Evolutionary conservation across 2,797 vertebrate genomes (phyloP).

Genomic region (Pachyuromys duprasi): DNA sequence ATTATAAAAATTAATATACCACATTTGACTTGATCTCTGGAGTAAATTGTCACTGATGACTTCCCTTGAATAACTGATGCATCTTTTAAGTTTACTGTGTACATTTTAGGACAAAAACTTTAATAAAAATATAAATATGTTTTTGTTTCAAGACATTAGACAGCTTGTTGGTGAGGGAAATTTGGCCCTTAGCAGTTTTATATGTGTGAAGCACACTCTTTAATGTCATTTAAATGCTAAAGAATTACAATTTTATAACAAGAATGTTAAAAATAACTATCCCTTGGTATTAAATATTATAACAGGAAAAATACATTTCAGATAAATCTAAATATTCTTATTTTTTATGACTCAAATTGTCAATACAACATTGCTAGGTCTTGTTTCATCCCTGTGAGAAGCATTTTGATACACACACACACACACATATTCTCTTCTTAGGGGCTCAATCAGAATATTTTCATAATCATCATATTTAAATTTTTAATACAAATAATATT

Average conservation of each 20-base stretch:
- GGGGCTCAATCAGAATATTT: neutral
- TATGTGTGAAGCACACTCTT: neutral
- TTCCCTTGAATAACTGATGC: neutral
- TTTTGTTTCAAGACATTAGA: neutral
- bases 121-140: neutral
- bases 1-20: neutral
- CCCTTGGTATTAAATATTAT: neutral
- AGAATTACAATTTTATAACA: neutral
- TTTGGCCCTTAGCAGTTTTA: neutral
- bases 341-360: neutral
- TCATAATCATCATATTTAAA: neutral
- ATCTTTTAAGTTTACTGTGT: neutral
- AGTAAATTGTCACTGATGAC: neutral
- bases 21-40: neutral
- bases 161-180: neutral
- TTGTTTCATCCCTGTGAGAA: neutral
- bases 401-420: neutral
- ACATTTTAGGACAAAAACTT: neutral
- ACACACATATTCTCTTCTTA: no score
- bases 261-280: neutral
- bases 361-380: neutral
- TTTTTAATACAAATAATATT: no score
- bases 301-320: neutral
- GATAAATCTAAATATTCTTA: conserved; percentile 3
- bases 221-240: neutral